phyloP scores from a whole-genome alignment of 2,888 invertebrate genomes.

The Orchesellides sinensis region DNA sequence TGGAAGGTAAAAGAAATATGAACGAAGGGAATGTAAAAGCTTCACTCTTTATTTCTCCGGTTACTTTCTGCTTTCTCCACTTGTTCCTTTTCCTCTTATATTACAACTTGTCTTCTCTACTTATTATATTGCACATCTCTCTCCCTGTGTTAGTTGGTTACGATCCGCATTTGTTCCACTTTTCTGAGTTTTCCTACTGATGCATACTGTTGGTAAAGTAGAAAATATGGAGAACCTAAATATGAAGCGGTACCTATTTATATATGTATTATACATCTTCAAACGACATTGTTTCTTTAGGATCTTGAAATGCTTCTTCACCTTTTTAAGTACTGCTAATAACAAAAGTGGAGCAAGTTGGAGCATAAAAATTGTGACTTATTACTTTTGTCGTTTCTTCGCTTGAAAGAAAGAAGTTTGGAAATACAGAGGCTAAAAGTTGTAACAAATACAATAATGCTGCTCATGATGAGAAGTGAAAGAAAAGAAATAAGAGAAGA shows the following conservation, averaged over 20 bases:
- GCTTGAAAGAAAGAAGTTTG: constrained; percentile 33
- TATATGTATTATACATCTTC: background rate
- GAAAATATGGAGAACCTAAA: background rate
- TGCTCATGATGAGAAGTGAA: constrained; percentile 12
- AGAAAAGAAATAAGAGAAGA: background rate
- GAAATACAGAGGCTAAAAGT: constrained; percentile 18
- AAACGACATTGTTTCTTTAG: background rate
- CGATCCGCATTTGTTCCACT: constrained; percentile 43
- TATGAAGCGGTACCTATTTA: background rate
- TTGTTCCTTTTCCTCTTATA: constrained; percentile 51
- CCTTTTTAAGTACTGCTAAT: constrained; percentile 37
- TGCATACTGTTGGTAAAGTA: background rate
- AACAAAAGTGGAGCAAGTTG: constrained; percentile 45
- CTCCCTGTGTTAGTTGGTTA: constrained; percentile 28
- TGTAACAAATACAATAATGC: constrained; percentile 26
- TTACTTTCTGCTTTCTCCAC: constrained; percentile 58
- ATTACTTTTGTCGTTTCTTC: constrained; percentile 52
- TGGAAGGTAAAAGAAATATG: constrained; percentile 39
- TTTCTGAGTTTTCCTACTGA: constrained; percentile 28
- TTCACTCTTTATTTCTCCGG: constrained; percentile 49
- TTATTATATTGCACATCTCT: background rate
- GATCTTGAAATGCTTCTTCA: background rate
- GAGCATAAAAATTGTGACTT: constrained; percentile 58
- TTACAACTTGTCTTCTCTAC: constrained; percentile 32
- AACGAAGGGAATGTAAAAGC: constrained; percentile 28